Base-by-base conservation (phyloP, 2,797 vertebrate genomes). In the Leontocebus nigricollis region DNA sequence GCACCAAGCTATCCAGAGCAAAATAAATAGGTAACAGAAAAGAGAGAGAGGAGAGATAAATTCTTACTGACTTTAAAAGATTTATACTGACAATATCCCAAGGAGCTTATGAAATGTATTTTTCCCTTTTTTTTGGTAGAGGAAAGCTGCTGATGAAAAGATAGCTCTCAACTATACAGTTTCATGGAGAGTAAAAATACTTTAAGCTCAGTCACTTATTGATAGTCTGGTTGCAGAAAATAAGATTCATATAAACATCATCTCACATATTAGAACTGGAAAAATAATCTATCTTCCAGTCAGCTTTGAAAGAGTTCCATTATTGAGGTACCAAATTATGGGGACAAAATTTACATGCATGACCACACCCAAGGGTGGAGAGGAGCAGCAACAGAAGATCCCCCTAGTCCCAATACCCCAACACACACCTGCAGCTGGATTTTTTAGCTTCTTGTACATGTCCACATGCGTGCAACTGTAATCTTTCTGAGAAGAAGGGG, bases 201-300 rank as follows among this genome's bases (percentile, higher is more conserved):
- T 95, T 95, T 84, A 95, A 96, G 93, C 77, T 94, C 59, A 36
- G 59, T 73, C 67, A 97, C 91, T 97, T 97, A 97, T 96, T 97
- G 96, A 96, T 94, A 97, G 96, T 85, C 83, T 61, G 2, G 90
- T 97, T 96, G 96, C 86, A 90, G 93, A 96, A 96, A 97, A 97
- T 95, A 94, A 95, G 97, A 97, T 97, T 97, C 89, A 93, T 97
- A 96, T 91, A 93, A 98, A 95, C 83, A 96, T 96, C 94, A 90
- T 94, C 91, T 97, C 90, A 95, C 95, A 96, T 98, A 97, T 94
- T 97, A 97, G 97, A 98, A 75, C 52, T 79, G 48, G 90, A 57
- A 94, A 97, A 97, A 75, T 61, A 91, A 97, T 96, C 90, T 83
- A n/a, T 97, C 96, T 95, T 93, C 90, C 82, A 93, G 94, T 92